Conservation (phyloP, 2,797 vertebrate species). For the Podargus strigoides region DNA sequence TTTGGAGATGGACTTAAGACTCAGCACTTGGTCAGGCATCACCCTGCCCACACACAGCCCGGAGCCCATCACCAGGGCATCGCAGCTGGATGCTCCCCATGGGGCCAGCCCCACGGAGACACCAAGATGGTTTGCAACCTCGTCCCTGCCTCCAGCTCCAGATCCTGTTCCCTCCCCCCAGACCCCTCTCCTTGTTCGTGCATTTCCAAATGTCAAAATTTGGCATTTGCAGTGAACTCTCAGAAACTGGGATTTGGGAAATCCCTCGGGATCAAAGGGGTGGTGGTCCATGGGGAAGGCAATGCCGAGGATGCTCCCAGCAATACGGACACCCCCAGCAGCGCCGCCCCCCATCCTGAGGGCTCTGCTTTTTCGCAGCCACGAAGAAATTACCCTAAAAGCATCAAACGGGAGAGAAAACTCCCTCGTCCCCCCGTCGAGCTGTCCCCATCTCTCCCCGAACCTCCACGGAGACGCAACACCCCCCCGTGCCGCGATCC, state of each 20-base stretch:
- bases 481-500: too few relatives aligned
- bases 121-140: not conserved
- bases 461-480: not conserved
- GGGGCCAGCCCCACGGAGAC: not conserved
- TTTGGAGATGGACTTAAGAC: not conserved
- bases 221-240: not conserved
- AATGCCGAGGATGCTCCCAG: not conserved
- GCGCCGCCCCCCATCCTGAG: not conserved
- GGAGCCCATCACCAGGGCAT: not conserved
- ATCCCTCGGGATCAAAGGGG: not conserved
- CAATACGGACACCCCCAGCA: not conserved
- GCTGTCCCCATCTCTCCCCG: not conserved
- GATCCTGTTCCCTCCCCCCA: not conserved
- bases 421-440: not conserved
- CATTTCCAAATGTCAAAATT: not conserved
- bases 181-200: not conserved
- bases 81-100: not conserved
- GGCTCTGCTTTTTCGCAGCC: not conserved
- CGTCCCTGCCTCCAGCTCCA: rapidly evolving
- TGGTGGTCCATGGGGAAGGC: not conserved
- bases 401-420: not conserved
- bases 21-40: not conserved
- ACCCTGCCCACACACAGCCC: not conserved
- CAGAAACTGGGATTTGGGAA: not conserved
- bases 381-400: not conserved